A percentile compares a stretch with the other conserved stretches of the same genome.
phyloP scores from a whole-genome alignment of 2,797 vertebrate genomes.

The Centropyge bicolor region DNA sequence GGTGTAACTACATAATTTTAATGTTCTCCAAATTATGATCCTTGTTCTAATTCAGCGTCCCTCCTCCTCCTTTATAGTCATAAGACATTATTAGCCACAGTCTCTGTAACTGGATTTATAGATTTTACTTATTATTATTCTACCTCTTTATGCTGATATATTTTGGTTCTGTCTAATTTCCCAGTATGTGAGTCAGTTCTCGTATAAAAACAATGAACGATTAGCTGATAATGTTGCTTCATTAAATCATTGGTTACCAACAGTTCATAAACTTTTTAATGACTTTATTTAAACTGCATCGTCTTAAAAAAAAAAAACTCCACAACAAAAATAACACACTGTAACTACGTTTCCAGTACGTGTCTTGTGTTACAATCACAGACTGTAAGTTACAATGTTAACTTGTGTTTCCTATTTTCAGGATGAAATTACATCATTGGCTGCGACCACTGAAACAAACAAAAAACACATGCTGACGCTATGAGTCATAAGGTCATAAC shows the following conservation, averaged over 20 bases:
- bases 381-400: background rate
- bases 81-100: background rate
- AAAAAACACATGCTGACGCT: constrained; percentile 1
- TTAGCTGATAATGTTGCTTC: background rate
- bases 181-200: background rate
- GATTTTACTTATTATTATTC: too few relatives aligned
- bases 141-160: too few relatives aligned
- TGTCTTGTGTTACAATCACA: background rate
- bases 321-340: background rate
- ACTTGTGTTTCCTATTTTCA: background rate
- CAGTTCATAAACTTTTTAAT: background rate
- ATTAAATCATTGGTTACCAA: background rate
- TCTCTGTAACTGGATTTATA: background rate
- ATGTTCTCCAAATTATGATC: background rate
- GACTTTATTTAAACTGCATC: too few relatives aligned
- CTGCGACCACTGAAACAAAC: constrained; percentile 22
- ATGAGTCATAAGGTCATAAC: constrained; percentile 53
- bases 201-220: too few relatives aligned
- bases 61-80: too few relatives aligned
- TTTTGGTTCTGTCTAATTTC: too few relatives aligned
- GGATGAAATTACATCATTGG: background rate
- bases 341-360: background rate
- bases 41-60: too few relatives aligned
- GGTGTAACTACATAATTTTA: fast-evolving
- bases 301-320: background rate